Evolutionary conservation across 2,888 invertebrate genomes (phyloP).

Genomic region (Cephus spinipes): DNA sequence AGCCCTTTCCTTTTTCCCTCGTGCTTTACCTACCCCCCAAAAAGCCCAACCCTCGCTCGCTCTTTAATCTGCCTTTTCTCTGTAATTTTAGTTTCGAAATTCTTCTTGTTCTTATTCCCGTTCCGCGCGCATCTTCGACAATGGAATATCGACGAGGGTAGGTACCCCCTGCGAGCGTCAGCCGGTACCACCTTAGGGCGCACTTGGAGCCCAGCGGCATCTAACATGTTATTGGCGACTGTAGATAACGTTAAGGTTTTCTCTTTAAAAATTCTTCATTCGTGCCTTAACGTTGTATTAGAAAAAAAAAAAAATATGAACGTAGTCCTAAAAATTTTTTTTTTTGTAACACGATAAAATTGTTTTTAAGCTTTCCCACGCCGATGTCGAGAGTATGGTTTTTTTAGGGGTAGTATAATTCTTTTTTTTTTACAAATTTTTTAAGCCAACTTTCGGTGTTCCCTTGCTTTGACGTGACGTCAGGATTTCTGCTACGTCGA

Average conservation of each 20-base stretch:
- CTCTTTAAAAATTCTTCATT: not conserved
- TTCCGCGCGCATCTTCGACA: not conserved
- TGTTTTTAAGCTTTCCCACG: too few relatives aligned
- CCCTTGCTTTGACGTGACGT: not conserved
- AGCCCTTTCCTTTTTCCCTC: not conserved
- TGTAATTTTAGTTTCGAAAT: constrained; percentile 13
- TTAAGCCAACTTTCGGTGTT: not conserved
- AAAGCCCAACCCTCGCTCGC: not conserved
- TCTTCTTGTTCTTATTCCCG: constrained; percentile 2
- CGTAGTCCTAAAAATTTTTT: too few relatives aligned
- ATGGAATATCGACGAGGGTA: not conserved
- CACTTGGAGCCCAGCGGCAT: not conserved
- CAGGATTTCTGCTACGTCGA: not conserved
- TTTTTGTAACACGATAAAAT: too few relatives aligned
- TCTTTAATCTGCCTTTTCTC: constrained; percentile 12
- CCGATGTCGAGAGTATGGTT: too few relatives aligned
- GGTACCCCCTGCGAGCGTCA: not conserved
- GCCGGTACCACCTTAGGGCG: not conserved
- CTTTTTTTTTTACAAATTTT: too few relatives aligned
- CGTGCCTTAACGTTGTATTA: not conserved
- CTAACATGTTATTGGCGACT: not conserved
- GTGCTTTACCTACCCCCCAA: not conserved
- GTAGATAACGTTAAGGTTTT: not conserved
- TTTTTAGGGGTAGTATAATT: too few relatives aligned
- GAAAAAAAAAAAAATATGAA: not conserved